These are phyloP conservation scores for Eclectus roratus DNA, from an alignment of 2,113 vertebrate genomes.

Conservation along the genomic window DNA sequence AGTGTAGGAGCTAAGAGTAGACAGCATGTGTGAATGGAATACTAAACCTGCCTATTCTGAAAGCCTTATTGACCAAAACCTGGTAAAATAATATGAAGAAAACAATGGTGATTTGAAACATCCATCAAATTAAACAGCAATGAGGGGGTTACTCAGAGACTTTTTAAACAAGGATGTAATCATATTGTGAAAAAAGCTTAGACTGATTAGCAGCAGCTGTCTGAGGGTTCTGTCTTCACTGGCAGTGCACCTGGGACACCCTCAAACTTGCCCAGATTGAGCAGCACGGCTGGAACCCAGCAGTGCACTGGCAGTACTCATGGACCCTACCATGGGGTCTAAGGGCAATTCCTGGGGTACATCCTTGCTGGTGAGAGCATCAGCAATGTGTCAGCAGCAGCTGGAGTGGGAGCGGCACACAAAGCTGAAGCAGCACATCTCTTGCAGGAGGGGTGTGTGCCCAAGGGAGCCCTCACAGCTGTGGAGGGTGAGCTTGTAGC, in stretches of 20 bases:
- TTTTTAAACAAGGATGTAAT: not conserved
- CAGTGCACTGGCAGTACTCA: not conserved
- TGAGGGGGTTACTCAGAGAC: not conserved
- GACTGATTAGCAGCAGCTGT: not conserved
- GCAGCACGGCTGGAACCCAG: not conserved
- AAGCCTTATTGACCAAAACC: not conserved
- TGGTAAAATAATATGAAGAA: not conserved
- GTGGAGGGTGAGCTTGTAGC: not conserved
- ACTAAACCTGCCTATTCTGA: not conserved
- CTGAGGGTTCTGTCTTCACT: not conserved
- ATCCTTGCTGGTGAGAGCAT: not conserved
- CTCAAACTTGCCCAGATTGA: not conserved
- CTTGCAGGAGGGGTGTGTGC: not conserved
- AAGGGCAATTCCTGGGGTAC: rapidly evolving
- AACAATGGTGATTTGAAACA: not conserved
- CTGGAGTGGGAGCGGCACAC: rapidly evolving
- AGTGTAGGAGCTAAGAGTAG: not conserved
- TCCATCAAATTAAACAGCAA: not conserved
- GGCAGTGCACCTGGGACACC: not conserved
- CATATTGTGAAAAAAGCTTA: not conserved
- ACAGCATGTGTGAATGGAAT: not conserved
- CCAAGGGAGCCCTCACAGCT: no score
- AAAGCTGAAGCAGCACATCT: rapidly evolving
- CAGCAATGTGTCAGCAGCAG: not conserved
- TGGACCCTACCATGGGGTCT: not conserved